phyloP scores from a whole-genome alignment of 2,888 invertebrate genomes.

The Beris chalybata region DNA sequence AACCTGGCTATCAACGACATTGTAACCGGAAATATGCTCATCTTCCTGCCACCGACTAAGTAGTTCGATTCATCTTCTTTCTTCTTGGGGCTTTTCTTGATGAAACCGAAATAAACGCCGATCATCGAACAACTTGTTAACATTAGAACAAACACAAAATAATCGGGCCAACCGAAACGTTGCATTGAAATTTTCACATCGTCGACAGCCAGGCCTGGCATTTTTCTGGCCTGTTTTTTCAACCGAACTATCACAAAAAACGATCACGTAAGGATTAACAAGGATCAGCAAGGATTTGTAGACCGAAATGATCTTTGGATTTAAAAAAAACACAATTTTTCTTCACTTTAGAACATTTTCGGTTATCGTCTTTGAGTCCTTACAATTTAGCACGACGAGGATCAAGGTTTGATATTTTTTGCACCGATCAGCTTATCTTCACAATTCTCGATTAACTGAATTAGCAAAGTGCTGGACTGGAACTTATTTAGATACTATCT shows the following conservation, averaged over 20 bases:
- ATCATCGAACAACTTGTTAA: constrained; percentile 74
- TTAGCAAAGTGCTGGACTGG: not conserved
- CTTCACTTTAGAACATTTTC: not conserved
- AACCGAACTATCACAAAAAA: not conserved
- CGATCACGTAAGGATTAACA: not conserved
- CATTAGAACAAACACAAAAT: constrained; percentile 77
- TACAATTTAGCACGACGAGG: not conserved
- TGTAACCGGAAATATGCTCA: constrained; percentile 69
- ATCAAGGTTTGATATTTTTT: no score
- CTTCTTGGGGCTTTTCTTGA: constrained; percentile 59
- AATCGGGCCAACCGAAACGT: constrained; percentile 73
- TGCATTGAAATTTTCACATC: constrained; percentile 60
- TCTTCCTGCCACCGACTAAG: constrained; percentile 68
- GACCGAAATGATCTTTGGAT: not conserved
- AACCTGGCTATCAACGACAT: constrained; percentile 73
- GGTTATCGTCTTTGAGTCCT: not conserved
- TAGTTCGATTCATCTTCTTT: constrained; percentile 61
- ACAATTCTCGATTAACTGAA: constrained; percentile 12
- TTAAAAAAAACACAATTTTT: not conserved
- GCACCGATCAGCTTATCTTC: not conserved
- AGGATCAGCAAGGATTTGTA: not conserved
- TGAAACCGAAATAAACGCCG: constrained; percentile 81
- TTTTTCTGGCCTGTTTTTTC: constrained; percentile 12
- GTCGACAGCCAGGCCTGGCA: constrained; percentile 46
- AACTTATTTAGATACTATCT: constrained; percentile 13